Percentiles rank a stretch among this genome's conserved stretches.
Conservation (phyloP, 2,797 vertebrate genomes). For the Uromys caudimaculatus region DNA sequence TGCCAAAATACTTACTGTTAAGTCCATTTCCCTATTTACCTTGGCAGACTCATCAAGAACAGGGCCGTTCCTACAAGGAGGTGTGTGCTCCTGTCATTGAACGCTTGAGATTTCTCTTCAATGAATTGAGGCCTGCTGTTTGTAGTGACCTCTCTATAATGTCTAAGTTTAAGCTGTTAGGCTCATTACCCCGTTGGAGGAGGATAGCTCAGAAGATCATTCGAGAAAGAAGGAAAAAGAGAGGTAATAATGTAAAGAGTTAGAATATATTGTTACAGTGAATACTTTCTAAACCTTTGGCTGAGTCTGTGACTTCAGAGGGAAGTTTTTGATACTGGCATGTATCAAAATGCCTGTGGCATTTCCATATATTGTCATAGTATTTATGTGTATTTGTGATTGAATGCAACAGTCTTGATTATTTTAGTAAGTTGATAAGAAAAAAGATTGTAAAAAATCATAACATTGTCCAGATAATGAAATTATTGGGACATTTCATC, state of each 20-base stretch:
- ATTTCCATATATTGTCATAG: neutral
- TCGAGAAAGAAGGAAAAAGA: slow-evolving; percentile 95
- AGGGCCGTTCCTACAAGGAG: slow-evolving; percentile 99
- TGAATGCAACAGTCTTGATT: neutral
- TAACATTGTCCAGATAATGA: neutral
- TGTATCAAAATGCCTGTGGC: neutral
- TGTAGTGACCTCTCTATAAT: slow-evolving; percentile 97
- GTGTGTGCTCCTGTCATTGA: slow-evolving; percentile 98
- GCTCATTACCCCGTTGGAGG: slow-evolving; percentile 97
- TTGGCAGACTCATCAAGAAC: slow-evolving; percentile 97
- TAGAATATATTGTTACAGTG: neutral
- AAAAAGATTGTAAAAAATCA: neutral
- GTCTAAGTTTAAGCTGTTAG: slow-evolving; percentile 96
- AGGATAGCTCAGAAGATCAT: slow-evolving; percentile 96
- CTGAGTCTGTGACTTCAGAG: neutral
- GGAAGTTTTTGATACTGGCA: neutral
- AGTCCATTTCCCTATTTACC: neutral
- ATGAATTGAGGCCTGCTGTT: slow-evolving; percentile 96
- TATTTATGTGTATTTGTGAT: neutral
- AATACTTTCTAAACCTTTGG: neutral
- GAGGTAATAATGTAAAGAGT: slow-evolving; percentile 87
- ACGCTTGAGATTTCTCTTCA: slow-evolving; percentile 97
- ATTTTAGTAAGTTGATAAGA: slow-evolving; percentile 13
- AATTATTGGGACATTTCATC: neutral
- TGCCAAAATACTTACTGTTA: neutral